Evolutionary conservation across 2,888 invertebrate genomes (phyloP), one percentile per base, ranked within the genome.

Genomic region (Dolomedes plantarius): DNA sequence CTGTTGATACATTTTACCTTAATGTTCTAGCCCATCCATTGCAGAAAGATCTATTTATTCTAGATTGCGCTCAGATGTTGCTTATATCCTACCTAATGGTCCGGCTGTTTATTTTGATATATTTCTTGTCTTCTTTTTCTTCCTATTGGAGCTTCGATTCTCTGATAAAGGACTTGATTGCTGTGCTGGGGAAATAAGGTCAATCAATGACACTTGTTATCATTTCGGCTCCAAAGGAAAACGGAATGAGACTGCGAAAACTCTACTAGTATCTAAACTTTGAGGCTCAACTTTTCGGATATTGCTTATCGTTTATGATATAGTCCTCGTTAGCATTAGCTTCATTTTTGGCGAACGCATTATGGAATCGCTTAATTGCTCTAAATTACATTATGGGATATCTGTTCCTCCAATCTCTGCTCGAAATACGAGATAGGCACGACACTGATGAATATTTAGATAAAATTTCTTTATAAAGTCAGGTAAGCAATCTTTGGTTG

Each of bases 31-130:
- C 64, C 75, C 82, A 46, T 75, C 77, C 77, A 67, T 29, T 72
- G 73, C 73, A 56, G 71, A 72, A 72, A 73, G 83, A 85, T 85
- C 67, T 77, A 85, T 85, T 85, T 85, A 72, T 78, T 85, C 73
- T 85, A 73, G 83, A 85, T 85, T 77, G 73, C 72, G 46, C 71
- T 83, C 67, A 83, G 77, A 77, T 83, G 77, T 83, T 77, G 72
- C 67, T 85, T 77, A 72, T 67, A 85, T 77, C 73, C 65, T 19
- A 68, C 56, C 83, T 77, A 85, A 85, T 73, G 83, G 83, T 62
- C 73, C 68, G 31, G 31, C 72, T 73, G 77, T 77, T n/a, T 85
- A 85, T 85, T 85, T 85, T 85, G 73, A 67, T 83, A 36, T 75
- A 65, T 32, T 73, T 72, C 32, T 41, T 11, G n/a, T 65, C 76